These are phyloP conservation scores for Sebastes variabilis DNA, from an alignment of 2,797 vertebrate species.

Conservation along the genomic window DNA sequence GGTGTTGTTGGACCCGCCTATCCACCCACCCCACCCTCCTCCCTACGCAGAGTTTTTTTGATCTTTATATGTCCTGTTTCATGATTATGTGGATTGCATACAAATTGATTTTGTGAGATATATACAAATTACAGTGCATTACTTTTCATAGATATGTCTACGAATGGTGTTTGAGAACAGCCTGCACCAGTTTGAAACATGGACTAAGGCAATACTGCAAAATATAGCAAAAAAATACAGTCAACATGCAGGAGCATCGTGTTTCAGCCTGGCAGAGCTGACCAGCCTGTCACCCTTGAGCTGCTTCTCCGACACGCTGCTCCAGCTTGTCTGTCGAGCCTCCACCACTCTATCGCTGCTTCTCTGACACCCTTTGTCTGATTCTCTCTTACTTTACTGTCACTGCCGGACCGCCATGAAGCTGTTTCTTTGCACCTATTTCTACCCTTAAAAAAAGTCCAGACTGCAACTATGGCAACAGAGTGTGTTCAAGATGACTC, in stretches of 20 bases:
- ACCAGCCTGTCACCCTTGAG: conserved; percentile 29
- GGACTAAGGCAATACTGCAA: conserved; percentile 5
- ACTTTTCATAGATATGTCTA: not conserved
- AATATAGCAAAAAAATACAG: conserved; percentile 6
- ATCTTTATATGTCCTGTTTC: not conserved
- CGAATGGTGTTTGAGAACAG: not conserved
- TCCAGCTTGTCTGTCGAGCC: conserved; percentile 34
- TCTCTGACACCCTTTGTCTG: conserved; percentile 26
- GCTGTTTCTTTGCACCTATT: not conserved
- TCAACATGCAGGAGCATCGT: conserved; percentile 12
- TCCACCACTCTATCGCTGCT: conserved; percentile 35
- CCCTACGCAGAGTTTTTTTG: not conserved
- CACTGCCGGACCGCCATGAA: conserved; percentile 22
- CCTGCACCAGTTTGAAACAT: not conserved
- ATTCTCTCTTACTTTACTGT: conserved; percentile 25
- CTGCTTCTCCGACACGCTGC: conserved; percentile 37
- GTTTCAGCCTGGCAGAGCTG: conserved; percentile 13
- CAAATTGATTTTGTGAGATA: not conserved
- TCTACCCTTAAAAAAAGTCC: not conserved
- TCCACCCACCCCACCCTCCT: not conserved
- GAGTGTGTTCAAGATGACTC: not conserved
- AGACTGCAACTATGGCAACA: not conserved
- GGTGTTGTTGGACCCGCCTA: not conserved
- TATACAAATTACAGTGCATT: not conserved
- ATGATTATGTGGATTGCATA: not conserved